Evolutionary conservation across 2,888 invertebrate genomes (phyloP), one percentile per base, ranked within the genome.

Genomic region (Meteorus cinctellus): DNA sequence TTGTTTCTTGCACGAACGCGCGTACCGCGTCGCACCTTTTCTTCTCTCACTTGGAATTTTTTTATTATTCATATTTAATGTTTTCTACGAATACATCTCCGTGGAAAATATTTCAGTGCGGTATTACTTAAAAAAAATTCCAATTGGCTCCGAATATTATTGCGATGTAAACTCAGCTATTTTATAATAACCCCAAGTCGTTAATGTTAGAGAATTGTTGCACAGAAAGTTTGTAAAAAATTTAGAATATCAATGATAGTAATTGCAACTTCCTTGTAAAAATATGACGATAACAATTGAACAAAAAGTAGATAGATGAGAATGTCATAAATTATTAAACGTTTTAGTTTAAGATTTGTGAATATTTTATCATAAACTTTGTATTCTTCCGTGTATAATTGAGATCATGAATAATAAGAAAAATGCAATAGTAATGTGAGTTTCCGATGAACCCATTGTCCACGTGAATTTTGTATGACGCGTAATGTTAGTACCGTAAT

Each of bases 401-500:
- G 8, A 5, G 14, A 27, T 62, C 29, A 27, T 24, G 16, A 62
- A 62, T 62, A 14, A 29, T 27, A 19, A 48, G 19, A 65, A 71
- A 36, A 69, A 41, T 65, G 70, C 31, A 48, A 71, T 70, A 65
- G 71, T 68, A n/a, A 48, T 51, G 66, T 66, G 51, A 29, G 6
- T 24, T 34, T 59, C n/a, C 27, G 31, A 60, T 70, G 55, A n/a
- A 59, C 31, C 65, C 76, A 73, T 80, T 77, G 82, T 84, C 77
- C 77, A 78, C 73, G 78, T 78, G 79, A 81, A 79, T 82, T 74
- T 81, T 81, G 81, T 81, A 80, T 84, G 82, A 83, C 82, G 82
- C 81, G 83, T 81, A 83, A 86, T 86, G 84, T 83, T 72, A 86
- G 86, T 87, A 87, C 88, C 87, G 87, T 87, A 86, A 87, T 86